Conservation (phyloP, 2,113 vertebrate species). For the Danionella cerebrum region DNA sequence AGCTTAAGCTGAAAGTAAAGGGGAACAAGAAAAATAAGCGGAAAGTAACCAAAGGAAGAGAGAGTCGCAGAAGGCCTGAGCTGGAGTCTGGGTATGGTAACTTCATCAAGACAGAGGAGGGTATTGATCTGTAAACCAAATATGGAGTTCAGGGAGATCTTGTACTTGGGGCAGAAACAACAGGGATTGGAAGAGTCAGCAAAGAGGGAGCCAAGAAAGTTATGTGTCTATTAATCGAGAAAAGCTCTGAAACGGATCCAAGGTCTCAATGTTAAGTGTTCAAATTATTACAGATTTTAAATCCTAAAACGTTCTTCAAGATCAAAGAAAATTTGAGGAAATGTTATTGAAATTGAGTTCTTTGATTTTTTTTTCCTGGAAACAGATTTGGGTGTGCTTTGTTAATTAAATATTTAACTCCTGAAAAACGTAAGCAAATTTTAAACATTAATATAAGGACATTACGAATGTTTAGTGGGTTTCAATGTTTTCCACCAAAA, state of each 20-base stretch:
- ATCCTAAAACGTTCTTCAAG: too few relatives aligned
- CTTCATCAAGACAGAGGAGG: constrained; percentile 11
- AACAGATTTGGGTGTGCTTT: too few relatives aligned
- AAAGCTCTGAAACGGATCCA: background rate
- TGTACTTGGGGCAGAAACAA: background rate
- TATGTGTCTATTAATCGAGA: background rate
- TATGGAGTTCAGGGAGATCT: background rate
- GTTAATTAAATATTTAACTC: too few relatives aligned
- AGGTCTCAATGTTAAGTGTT: background rate
- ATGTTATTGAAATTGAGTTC: too few relatives aligned
- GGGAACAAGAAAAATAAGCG: background rate
- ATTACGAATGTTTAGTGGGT: too few relatives aligned
- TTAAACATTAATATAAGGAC: too few relatives aligned
- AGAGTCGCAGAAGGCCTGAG: background rate
- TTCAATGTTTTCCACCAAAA: too few relatives aligned
- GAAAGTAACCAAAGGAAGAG: constrained; percentile 3
- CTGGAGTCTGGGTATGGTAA: constrained; percentile 16
- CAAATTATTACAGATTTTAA: background rate
- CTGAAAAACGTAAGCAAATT: too few relatives aligned
- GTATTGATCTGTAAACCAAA: background rate
- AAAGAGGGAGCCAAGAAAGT: constrained; percentile 3
- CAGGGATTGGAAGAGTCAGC: background rate
- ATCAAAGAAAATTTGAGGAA: too few relatives aligned
- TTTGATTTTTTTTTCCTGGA: too few relatives aligned
- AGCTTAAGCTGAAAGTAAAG: constrained; percentile 32